Conservation (phyloP, 2,797 vertebrate genomes). For the Catharus ustulatus region DNA sequence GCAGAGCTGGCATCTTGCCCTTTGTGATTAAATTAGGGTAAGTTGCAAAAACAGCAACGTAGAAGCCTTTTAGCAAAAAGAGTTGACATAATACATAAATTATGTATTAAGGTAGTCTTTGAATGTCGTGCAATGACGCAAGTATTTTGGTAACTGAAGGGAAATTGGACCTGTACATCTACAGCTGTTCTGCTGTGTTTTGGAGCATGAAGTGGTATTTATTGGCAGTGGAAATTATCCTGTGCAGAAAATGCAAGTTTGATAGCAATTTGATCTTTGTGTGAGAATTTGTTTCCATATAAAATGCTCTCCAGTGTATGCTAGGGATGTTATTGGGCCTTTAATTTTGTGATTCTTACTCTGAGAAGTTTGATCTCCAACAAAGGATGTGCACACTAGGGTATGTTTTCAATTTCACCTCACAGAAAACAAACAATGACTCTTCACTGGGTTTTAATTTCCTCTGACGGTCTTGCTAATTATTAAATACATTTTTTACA, state of each 20-base stretch:
- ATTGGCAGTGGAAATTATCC: background rate
- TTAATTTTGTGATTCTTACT: background rate
- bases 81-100: background rate
- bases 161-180: background rate
- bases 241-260: background rate
- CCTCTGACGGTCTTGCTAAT: background rate
- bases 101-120: background rate
- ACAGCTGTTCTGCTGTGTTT: background rate
- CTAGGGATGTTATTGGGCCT: background rate
- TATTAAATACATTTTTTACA: slow-evolving; percentile 13
- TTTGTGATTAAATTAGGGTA: background rate
- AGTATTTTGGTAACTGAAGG: background rate
- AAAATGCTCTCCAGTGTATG: slow-evolving; percentile 3
- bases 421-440: background rate
- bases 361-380: background rate
- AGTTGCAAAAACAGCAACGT: background rate
- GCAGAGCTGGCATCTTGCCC: background rate
- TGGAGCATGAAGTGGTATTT: background rate
- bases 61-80: background rate
- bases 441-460: slow-evolving; percentile 16
- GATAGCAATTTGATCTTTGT: slow-evolving; percentile 2
- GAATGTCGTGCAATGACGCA: background rate
- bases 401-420: background rate
- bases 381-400: background rate
- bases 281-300: slow-evolving; percentile 9